A percentile compares a stretch with the other conserved stretches of the same genome.
Evolutionary conservation across 2,797 vertebrate genomes (phyloP).

Genomic region (Synaphobranchus kaupii): DNA sequence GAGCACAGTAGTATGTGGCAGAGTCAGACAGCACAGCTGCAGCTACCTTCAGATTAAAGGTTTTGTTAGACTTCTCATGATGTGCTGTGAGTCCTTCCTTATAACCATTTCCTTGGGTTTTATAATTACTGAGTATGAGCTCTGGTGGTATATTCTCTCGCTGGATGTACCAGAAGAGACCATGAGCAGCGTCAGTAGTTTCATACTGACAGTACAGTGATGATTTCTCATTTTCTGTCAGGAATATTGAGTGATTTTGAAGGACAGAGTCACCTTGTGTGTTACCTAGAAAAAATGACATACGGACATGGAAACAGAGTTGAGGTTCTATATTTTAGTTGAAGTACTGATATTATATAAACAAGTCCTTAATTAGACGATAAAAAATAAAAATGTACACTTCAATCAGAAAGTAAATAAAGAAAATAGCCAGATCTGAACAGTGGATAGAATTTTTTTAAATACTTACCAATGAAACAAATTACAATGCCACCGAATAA

Average conservation of each 20-base stretch:
- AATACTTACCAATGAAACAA: no score
- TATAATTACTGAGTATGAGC: not conserved
- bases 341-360: not conserved
- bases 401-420: not conserved
- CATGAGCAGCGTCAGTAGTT: not conserved
- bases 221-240: slow-evolving; percentile 57
- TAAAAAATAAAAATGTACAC: not conserved
- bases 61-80: not conserved
- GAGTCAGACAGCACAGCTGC: slow-evolving; percentile 40
- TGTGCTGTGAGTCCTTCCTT: not conserved
- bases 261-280: not conserved
- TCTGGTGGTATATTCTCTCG: not conserved
- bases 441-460: no score
- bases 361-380: not conserved
- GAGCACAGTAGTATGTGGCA: slow-evolving; percentile 20
- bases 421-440: not conserved
- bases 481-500: no score
- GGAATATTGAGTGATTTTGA: not conserved
- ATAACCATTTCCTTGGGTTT: not conserved
- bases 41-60: slow-evolving; percentile 18
- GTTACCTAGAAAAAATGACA: slow-evolving; percentile 4
- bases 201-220: slow-evolving; percentile 55
- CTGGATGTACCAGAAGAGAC: slow-evolving; percentile 15
- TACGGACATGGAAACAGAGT: not conserved
- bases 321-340: not conserved